phyloP scores from a whole-genome alignment of 1,140 invertebrate species.

The Macrocentrus cingulum region DNA sequence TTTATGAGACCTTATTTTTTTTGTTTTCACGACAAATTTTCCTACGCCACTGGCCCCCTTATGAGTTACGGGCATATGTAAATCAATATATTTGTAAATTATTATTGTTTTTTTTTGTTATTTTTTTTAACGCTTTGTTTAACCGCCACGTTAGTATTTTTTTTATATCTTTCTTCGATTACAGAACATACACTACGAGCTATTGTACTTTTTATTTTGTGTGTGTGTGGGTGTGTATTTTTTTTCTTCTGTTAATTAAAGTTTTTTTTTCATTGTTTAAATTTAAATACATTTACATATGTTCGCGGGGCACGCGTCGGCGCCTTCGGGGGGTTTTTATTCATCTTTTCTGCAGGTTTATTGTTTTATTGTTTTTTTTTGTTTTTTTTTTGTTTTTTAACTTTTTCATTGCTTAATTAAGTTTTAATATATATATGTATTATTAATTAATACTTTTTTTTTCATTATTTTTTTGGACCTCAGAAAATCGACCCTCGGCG shows the following conservation, averaged over 20 bases:
- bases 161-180: constrained; percentile 55
- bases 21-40: constrained; percentile 23
- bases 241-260: constrained; percentile 35
- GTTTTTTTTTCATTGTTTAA: constrained; percentile 34
- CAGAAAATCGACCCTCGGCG: constrained; percentile 46
- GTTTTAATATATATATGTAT: constrained; percentile 21
- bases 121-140: constrained; percentile 37
- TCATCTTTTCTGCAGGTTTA: constrained; percentile 22
- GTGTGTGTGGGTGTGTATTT: constrained; percentile 43
- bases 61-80: constrained; percentile 61
- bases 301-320: constrained; percentile 47
- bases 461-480: constrained; percentile 18
- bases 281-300: constrained; percentile 52
- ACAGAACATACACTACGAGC: constrained; percentile 61
- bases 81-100: constrained; percentile 63
- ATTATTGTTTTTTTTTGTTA: constrained; percentile 42
- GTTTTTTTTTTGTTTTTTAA: constrained; percentile 27
- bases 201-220: constrained; percentile 59
- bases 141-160: constrained; percentile 24
- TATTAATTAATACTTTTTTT: constrained; percentile 9
- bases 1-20: not conserved
- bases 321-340: constrained; percentile 39
- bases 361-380: constrained; percentile 20
- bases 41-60: constrained; percentile 51
- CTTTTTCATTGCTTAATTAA: constrained; percentile 19